A percentile compares a stretch with the other conserved stretches of the same genome.
phyloP scores from a whole-genome alignment of 2,113 vertebrate genomes.

The Cisticola juncidis region DNA sequence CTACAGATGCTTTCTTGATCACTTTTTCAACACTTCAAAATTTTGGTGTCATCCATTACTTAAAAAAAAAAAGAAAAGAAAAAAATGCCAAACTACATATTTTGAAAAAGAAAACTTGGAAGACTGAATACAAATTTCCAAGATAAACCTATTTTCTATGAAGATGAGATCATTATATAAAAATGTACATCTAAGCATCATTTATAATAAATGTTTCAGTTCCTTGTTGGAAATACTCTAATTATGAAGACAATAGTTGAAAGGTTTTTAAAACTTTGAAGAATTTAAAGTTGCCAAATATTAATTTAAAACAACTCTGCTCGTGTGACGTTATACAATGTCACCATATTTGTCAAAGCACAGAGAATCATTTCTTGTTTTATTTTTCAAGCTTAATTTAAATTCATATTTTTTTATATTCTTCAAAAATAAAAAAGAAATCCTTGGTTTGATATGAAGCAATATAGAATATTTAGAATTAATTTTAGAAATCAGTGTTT shows the following conservation, averaged over 20 bases:
- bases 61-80: not conserved
- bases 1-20: not conserved
- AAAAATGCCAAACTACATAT: fast-evolving
- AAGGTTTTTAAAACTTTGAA: not conserved
- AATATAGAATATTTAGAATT: not conserved
- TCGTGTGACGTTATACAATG: not conserved
- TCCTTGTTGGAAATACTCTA: not conserved
- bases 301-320: not conserved
- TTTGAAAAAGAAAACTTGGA: not conserved
- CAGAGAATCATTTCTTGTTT: not conserved
- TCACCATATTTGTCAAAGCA: not conserved
- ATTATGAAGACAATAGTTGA: not conserved
- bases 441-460: not conserved
- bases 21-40: not conserved
- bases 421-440: not conserved
- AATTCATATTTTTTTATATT: not conserved
- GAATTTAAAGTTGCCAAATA: not conserved
- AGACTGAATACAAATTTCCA: not conserved
- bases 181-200: not conserved
- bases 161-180: not conserved
- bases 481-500: not conserved
- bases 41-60: not conserved
- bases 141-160: not conserved
- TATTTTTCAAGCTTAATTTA: not conserved
- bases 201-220: not conserved